phyloP scores from a whole-genome alignment of 1,140 invertebrate genomes.

The Caenorhabditis briggsae region DNA sequence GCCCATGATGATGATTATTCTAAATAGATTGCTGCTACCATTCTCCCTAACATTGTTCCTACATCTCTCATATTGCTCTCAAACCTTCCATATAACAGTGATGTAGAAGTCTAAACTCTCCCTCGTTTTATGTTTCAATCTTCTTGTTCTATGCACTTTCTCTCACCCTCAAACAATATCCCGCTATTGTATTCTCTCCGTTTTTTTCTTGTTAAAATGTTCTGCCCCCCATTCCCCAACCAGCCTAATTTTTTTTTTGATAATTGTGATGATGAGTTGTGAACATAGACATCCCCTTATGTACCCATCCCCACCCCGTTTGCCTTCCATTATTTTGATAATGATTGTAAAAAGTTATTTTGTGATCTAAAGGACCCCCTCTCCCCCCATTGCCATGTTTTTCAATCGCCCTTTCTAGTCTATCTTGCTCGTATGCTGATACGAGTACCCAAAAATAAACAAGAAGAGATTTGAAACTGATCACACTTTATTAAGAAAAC shows the following conservation, averaged over 20 bases:
- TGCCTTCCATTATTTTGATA: conserved; percentile 35
- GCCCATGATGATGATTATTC: conserved; percentile 36
- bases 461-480: neutral
- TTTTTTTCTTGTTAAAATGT: neutral
- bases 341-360: conserved; percentile 57
- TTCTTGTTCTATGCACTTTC: conserved; percentile 29
- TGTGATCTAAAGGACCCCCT: conserved; percentile 5
- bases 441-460: neutral
- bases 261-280: conserved; percentile 29
- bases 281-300: conserved; percentile 11
- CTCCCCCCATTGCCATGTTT: neutral
- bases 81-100: neutral
- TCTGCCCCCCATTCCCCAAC: neutral
- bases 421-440: neutral
- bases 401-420: conserved; percentile 21
- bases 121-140: neutral
- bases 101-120: neutral
- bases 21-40: neutral
- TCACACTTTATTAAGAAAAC: neutral
- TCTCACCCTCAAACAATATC: conserved; percentile 33
- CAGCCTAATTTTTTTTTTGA: neutral
- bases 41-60: conserved; percentile 13
- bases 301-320: neutral
- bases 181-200: neutral
- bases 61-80: neutral